phyloP scores from a whole-genome alignment of 2,888 invertebrate species.

The Polietes domitor region DNA sequence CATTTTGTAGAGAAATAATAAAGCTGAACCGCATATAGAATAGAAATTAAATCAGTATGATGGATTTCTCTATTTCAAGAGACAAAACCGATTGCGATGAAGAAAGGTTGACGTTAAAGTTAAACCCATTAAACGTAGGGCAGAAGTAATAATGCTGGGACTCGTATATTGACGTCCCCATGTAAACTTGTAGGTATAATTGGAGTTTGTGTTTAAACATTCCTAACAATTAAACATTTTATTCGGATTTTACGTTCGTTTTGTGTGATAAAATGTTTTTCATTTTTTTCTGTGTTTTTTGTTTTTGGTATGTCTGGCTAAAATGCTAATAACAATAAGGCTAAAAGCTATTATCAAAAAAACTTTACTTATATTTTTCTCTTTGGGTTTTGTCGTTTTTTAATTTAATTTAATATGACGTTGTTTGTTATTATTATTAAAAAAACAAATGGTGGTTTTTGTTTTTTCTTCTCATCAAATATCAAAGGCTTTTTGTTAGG shows the following conservation, averaged over 20 bases:
- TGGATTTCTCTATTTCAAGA: slow-evolving; percentile 65
- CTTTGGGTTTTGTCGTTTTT: slow-evolving; percentile 49
- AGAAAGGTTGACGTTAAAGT: not conserved
- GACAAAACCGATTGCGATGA: not conserved
- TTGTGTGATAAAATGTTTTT: slow-evolving; percentile 32
- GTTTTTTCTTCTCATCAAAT: slow-evolving; percentile 40
- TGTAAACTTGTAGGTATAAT: slow-evolving; percentile 7
- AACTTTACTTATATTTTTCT: slow-evolving; percentile 45
- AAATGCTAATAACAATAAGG: slow-evolving; percentile 67
- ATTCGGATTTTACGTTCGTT: not conserved
- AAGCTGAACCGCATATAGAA: slow-evolving; percentile 82
- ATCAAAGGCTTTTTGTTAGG: slow-evolving; percentile 69
- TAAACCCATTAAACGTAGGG: not conserved
- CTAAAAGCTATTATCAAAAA: slow-evolving; percentile 70
- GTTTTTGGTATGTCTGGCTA: slow-evolving; percentile 51
- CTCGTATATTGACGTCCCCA: not conserved
- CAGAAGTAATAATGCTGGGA: not conserved
- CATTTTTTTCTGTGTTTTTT: not conserved
- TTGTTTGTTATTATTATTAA: slow-evolving; percentile 28
- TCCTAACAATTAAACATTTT: slow-evolving; percentile 35
- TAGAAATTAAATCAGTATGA: slow-evolving; percentile 81
- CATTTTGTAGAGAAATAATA: slow-evolving; percentile 74
- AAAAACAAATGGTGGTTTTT: slow-evolving; percentile 40
- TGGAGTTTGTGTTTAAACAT: not conserved
- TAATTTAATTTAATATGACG: slow-evolving; percentile 41